These are phyloP conservation scores for Acanthaster planci DNA, from an alignment of 35 echinoderm and acorn worm species.

Conservation along the genomic window DNA sequence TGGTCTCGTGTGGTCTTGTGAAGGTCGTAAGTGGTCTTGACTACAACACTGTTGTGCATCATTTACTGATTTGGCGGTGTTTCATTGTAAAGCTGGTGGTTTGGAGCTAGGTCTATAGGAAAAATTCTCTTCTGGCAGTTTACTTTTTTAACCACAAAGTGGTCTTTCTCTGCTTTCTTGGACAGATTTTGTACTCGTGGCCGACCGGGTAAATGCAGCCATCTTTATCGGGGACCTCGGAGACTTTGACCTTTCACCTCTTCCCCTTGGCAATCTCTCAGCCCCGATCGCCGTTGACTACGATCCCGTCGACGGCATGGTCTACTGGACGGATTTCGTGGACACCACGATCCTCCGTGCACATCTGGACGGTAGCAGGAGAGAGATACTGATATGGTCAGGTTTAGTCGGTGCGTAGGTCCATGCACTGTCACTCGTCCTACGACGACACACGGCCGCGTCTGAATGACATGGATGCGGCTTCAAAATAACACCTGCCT, in stretches of 20 bases:
- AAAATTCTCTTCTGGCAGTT: too few species aligned
- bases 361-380: background rate
- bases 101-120: too few species aligned
- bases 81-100: too few species aligned
- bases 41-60: too few species aligned
- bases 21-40: too few species aligned
- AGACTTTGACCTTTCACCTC: background rate
- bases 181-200: slow-evolving; percentile 5
- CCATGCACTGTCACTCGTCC: too few species aligned
- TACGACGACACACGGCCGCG: too few species aligned
- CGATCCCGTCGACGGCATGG: background rate
- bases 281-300: background rate
- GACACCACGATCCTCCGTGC: background rate
- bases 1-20: too few species aligned
- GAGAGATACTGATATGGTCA: background rate
- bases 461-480: too few species aligned
- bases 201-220: background rate
- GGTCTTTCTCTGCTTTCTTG: background rate
- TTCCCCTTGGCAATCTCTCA: background rate
- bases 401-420: background rate
- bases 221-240: background rate
- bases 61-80: too few species aligned
- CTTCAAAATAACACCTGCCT: too few species aligned
- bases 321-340: background rate
- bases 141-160: too few species aligned